Base-by-base conservation (phyloP, 2,888 invertebrate species). In the Syrphus vitripennis region DNA sequence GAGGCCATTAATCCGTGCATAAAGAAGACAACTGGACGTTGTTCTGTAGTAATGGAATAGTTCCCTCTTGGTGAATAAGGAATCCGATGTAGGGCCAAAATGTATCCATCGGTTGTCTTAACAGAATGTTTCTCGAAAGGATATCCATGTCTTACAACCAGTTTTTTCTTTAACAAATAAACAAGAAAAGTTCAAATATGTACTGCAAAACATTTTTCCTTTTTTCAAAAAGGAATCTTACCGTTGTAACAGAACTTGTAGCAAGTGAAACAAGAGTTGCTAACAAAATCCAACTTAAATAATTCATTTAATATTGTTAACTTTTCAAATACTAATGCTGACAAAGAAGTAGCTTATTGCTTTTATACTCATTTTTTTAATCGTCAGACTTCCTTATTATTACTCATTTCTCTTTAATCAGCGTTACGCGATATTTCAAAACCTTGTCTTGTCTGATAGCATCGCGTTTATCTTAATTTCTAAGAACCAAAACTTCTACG, bases 1-100 rank as follows among this genome's bases (percentile, higher is more conserved):
- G 89, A 90, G 70, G 90, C 89, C 0, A 88, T 76, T 10, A 91
- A 34, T 0, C 91, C 91, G 55, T 91, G 91, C 69, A 97, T 97
- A 31, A 91, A 76, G 95, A 91, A 74, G 0, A 89, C 91, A 26
- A 89, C 86, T 0, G 91, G 91, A 4, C 90, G 89, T 2, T 61
- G 42, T 42, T 61, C 12, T 34, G n/a, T n/a, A n/a, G 71, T n/a
- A 0, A 12, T 14, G 1, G 14, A 1, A 10, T 7, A 4, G 6
- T 45, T 19, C 5, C 31, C 4, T 29, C 14, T 42, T 4, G 72
- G 89, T 0, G 90, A 90, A 63, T 88, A 89, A 76, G 92, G 91
- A 63, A 92, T 91, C 3, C 92, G 90, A 89, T 97, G 97, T 19
- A 57, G 2, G 10, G 6, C 42, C 42, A 63, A 63, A 42, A 63